Evolutionary conservation across 2,888 invertebrate genomes (phyloP), one percentile per base, ranked within the genome.

Genomic region (Lasioglossum zephyrum): DNA sequence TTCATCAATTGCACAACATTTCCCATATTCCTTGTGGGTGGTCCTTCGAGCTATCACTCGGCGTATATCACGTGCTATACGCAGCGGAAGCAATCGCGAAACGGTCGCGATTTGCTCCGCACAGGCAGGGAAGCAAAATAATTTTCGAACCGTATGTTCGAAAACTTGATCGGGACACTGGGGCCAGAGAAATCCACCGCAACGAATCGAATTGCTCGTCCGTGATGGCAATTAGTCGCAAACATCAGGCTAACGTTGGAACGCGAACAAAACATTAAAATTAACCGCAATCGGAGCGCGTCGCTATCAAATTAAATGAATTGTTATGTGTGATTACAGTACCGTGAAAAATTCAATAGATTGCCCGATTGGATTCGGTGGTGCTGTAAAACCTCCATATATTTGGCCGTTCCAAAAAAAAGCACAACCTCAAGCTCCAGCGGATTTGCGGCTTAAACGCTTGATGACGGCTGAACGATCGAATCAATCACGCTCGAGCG

Each of bases 401-500:
- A 82, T 86, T 87, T 72, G 74, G n/a, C 49, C 22, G 81, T 76
- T 85, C 74, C 60, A 75, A 73, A 76, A 76, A 86, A 85, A 77
- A 79, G 79, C 82, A 53, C 79, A 87, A 82, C 79, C 86, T 85
- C 86, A 85, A 79, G 85, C 82, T 85, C 79, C 69, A 53, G 73
- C 79, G 82, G 86, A 87, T 87, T 87, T 82, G 86, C 82, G 86
- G 85, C 86, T 87, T 85, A 87, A 91, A 90, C 87, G 87, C 89
- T 91, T 82, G 75, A 80, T 79, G 85, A 87, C 84, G 78, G 79
- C 79, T 53, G 79, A 90, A 88, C 87, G 88, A 90, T 91, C 91
- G 88, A 89, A 91, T 89, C 86, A 87, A 87, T 89, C 90, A 89
- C 87, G 91, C 85, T 83, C 83, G 82, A 85, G 74, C 82, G 81